A percentile compares a stretch with the other conserved stretches of the same genome.
These are phyloP conservation scores for Ctenosaura bakeri DNA, from an alignment of 2,797 vertebrate species.

Conservation along the genomic window DNA sequence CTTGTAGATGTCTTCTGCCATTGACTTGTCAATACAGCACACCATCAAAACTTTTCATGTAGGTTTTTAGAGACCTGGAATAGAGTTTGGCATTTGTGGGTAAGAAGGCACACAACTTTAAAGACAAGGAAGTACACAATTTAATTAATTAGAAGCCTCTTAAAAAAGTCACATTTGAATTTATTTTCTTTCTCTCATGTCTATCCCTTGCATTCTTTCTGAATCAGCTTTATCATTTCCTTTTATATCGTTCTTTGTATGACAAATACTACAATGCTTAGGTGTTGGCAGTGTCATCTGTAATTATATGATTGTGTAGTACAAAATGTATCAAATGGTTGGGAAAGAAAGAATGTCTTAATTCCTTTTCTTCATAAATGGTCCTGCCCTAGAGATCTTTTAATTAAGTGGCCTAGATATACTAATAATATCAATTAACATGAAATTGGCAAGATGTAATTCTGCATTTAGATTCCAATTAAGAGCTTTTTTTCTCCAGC, in stretches of 20 bases:
- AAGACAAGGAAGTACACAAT: not conserved
- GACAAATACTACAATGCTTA: constrained; percentile 1
- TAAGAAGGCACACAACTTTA: not conserved
- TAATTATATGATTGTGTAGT: constrained; percentile 16
- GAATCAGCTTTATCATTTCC: not conserved
- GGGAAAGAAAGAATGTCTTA: constrained; percentile 12
- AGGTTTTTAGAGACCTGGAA: not conserved
- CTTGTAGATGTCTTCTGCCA: not conserved
- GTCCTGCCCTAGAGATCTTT: constrained; percentile 66
- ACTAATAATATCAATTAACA: constrained; percentile 66
- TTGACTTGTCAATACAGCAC: not conserved
- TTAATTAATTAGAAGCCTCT: not conserved
- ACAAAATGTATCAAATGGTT: accelerated
- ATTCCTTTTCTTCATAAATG: constrained; percentile 50
- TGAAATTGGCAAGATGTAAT: not conserved
- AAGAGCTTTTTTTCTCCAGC: constrained; percentile 23
- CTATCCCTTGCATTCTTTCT: not conserved
- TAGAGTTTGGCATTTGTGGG: not conserved
- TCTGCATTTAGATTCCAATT: not conserved
- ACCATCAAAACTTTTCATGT: not conserved
- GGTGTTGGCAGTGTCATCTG: not conserved
- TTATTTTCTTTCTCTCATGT: not conserved
- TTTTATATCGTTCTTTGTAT: constrained; percentile 5
- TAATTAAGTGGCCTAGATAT: constrained; percentile 67
- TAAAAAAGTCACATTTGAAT: not conserved